Evolutionary conservation across 2,888 invertebrate species (phyloP).

Genomic region (Onthophagus sagittarius): DNA sequence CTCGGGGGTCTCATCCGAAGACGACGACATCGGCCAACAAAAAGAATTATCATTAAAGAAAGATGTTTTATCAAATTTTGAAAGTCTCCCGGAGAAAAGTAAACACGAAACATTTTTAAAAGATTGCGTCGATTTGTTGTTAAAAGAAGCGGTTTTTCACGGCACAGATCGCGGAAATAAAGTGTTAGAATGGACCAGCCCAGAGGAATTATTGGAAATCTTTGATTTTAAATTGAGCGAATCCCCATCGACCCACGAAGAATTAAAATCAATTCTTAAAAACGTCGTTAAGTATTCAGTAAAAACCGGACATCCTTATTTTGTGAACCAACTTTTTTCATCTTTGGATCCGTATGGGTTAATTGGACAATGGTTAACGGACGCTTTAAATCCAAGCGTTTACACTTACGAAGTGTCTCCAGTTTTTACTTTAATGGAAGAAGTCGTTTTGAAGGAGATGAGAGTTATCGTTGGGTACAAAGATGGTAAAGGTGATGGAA

Average conservation of each 20-base stretch:
- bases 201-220: constrained; percentile 63
- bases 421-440: constrained; percentile 84
- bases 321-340: constrained; percentile 85
- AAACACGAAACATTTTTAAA: constrained; percentile 71
- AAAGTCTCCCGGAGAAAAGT: constrained; percentile 60
- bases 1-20: constrained; percentile 38
- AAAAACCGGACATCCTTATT: constrained; percentile 86
- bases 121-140: constrained; percentile 65
- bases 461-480: constrained; percentile 70
- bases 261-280: constrained; percentile 62
- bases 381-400: constrained; percentile 81
- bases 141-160: constrained; percentile 73
- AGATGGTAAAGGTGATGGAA: constrained; percentile 76
- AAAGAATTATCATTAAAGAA: constrained; percentile 4
- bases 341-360: constrained; percentile 81
- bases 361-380: constrained; percentile 80
- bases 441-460: constrained; percentile 76
- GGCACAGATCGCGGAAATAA: constrained; percentile 66
- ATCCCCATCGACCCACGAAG: constrained; percentile 61
- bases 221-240: constrained; percentile 64
- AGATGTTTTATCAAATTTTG: constrained; percentile 44
- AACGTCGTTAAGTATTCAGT: constrained; percentile 81
- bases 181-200: constrained; percentile 79
- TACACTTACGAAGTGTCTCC: constrained; percentile 90
- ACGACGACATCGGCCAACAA: constrained; percentile 32